Percentiles rank a stretch among this genome's conserved stretches.
These are phyloP conservation scores for Avahi laniger DNA, from an alignment of 2,797 vertebrate genomes.

Conservation along the genomic window DNA sequence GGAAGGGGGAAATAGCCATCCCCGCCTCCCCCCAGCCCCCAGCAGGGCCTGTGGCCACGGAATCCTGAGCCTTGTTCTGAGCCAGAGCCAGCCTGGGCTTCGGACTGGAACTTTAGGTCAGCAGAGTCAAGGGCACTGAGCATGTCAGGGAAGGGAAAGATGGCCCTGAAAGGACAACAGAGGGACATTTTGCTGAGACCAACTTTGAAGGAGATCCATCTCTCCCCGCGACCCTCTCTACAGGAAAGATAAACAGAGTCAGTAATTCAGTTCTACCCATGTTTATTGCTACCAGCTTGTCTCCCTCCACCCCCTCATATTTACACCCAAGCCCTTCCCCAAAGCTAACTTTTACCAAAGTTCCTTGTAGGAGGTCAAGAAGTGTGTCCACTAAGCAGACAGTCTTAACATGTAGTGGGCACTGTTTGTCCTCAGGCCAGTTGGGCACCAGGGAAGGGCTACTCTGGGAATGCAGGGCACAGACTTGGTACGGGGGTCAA, in stretches of 20 bases:
- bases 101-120: neutral
- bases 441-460: neutral
- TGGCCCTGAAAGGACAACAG: neutral
- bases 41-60: neutral
- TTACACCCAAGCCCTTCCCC: slow-evolving; percentile 32
- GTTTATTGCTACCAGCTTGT: slow-evolving; percentile 62
- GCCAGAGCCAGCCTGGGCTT: neutral
- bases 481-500: neutral
- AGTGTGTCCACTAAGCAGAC: slow-evolving; percentile 15
- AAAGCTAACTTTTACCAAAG: slow-evolving; percentile 41
- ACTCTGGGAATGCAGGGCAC: neutral
- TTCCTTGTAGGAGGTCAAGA: neutral
- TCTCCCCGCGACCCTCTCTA: neutral
- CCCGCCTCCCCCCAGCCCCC: neutral
- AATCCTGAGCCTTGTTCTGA: neutral
- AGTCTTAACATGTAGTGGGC: slow-evolving; percentile 19
- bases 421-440: neutral
- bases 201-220: neutral
- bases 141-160: neutral
- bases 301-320: slow-evolving; percentile 3
- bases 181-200: neutral
- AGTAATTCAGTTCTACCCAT: slow-evolving; percentile 38
- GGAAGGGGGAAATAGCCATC: neutral
- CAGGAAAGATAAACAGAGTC: slow-evolving; percentile 41
- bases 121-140: neutral